A percentile compares a stretch with the other conserved stretches of the same genome.
These are phyloP conservation scores for Sialia sialis DNA, from an alignment of 2,113 vertebrate species.

Conservation along the genomic window DNA sequence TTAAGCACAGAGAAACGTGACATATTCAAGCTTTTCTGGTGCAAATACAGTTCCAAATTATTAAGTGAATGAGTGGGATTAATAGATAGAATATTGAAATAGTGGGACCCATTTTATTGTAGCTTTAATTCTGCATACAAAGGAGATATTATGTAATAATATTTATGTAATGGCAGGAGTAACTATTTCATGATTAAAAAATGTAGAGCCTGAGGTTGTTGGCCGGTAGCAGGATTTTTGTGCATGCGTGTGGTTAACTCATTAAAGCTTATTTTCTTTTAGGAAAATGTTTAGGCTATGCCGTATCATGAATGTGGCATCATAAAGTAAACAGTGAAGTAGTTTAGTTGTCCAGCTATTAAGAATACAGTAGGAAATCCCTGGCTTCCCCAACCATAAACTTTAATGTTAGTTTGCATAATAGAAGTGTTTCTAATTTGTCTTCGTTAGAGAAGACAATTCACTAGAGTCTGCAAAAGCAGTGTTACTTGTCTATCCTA, in stretches of 20 bases:
- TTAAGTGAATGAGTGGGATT: neutral
- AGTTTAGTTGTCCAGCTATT: constrained; percentile 42
- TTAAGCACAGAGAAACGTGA: neutral
- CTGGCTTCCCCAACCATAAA: constrained; percentile 26
- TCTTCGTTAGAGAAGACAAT: neutral
- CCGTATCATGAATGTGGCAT: constrained; percentile 36
- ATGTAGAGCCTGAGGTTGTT: constrained; percentile 47
- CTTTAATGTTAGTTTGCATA: constrained; percentile 36
- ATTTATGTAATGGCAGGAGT: constrained; percentile 53
- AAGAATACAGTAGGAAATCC: constrained; percentile 9
- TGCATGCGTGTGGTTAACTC: constrained; percentile 48
- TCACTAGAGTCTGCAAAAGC: neutral
- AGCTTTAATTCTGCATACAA: constrained; percentile 33
- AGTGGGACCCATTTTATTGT: neutral
- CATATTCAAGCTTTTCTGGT: neutral
- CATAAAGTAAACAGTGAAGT: constrained; percentile 38
- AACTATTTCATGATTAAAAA: constrained; percentile 59
- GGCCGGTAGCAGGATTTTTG: constrained; percentile 40
- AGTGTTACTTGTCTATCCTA: neutral
- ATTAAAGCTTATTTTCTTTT: constrained; percentile 47
- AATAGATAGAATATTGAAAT: neutral
- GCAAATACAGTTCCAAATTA: neutral
- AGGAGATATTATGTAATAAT: constrained; percentile 60
- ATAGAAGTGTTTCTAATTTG: constrained; percentile 11
- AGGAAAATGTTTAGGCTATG: constrained; percentile 10